These are phyloP conservation scores for Pelodytes ibericus DNA, from an alignment of 2,797 vertebrate genomes.

Conservation along the genomic window DNA sequence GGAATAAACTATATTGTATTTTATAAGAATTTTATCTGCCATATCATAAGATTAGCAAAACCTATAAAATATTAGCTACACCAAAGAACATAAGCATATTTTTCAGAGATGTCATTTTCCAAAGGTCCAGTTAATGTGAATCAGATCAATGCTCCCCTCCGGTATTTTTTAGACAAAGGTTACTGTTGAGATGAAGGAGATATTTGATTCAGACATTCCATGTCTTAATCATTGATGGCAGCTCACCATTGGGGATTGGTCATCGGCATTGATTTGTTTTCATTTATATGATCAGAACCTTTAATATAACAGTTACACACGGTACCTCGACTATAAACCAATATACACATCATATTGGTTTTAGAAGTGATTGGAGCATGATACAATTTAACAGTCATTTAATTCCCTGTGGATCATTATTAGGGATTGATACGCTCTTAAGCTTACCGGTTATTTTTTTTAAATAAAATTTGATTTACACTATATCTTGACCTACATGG, in stretches of 20 bases:
- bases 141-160: background rate
- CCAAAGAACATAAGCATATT: no score
- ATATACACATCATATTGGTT: constrained; percentile 4
- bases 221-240: background rate
- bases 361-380: constrained; percentile 2
- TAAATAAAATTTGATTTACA: background rate
- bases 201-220: background rate
- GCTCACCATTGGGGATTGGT: background rate
- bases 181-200: background rate
- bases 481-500: background rate
- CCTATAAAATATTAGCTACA: no score
- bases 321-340: background rate
- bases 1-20: no score
- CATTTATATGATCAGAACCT: background rate
- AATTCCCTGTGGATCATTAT: constrained; percentile 1
- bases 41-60: background rate
- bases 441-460: background rate
- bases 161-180: background rate
- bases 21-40: no score
- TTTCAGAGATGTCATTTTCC: background rate
- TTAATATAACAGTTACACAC: background rate
- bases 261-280: background rate
- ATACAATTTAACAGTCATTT: background rate
- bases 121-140: background rate
- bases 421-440: background rate